Evolutionary conservation across 2,888 invertebrate genomes (phyloP), one percentile per base, ranked within the genome.

Genomic region (Helobdella robusta): DNA sequence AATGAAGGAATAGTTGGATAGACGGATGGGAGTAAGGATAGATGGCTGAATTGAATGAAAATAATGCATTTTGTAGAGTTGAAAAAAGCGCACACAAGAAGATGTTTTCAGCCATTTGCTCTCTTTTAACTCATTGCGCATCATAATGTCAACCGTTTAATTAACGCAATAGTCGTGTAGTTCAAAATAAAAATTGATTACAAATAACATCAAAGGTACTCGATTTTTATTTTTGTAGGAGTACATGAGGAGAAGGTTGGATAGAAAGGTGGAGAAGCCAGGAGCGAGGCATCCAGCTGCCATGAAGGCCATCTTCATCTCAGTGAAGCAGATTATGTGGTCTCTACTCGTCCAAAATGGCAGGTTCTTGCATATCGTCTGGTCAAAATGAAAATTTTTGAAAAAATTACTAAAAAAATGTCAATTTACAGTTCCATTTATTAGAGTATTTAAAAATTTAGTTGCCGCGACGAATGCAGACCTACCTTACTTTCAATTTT

Each of bases 231-330:
- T 61, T 66, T 71, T 68, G 63, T 70, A 67, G 23, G 72, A 69
- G 18, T 70, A 59, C 72, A 73, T 72, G 59, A 72, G 67, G 64
- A 97, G 97, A 72, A 98, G 85, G 81, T 97, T 97, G 68, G 95
- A 95, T 93, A 97, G 94, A 92, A 97, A 94, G 64, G 97, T 97
- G 73, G 95, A 95, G 82, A 98, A 98, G 68, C 97, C 97, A 8
- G 95, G 95, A 40, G 95, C 95, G 73, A 97, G 84, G 80, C 95
- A 97, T 79, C 92, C 93, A 84, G 97, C 95, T 71, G 97, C 97
- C 77, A 97, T 95, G 83, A 97, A 97, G 73, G 97, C 97, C 74
- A 97, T 83, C 82, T 97, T 97, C 75, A 97, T 83, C 82, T 97
- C 95, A 44, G 94, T 93, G 77, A 97, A 82, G 81, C 95, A 95